Evolutionary conservation across 2,888 invertebrate species (phyloP).

Genomic region (Deroplatys truncata): DNA sequence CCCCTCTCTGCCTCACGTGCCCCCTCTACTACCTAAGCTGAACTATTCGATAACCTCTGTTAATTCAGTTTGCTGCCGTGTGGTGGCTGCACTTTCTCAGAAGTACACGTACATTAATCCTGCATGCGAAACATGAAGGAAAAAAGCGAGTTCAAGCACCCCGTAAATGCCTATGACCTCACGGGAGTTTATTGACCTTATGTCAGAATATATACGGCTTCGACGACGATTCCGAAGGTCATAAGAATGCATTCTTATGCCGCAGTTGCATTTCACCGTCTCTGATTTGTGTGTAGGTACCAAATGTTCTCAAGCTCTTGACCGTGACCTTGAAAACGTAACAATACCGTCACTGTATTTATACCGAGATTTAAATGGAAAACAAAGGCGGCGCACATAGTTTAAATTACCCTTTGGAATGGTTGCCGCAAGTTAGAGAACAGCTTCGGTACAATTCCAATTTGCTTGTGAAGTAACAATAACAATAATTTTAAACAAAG

Average conservation of each 20-base stretch:
- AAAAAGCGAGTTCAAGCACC: slow-evolving; percentile 22
- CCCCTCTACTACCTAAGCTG: background rate
- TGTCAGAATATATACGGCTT: background rate
- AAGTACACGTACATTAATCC: background rate
- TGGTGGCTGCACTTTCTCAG: background rate
- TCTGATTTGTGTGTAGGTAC: background rate
- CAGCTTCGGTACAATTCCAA: too few relatives aligned
- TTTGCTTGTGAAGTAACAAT: too few relatives aligned
- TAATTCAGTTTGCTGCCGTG: slow-evolving; percentile 23
- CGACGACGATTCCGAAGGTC: background rate
- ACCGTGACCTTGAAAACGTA: background rate
- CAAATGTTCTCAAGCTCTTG: background rate
- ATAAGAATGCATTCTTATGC: background rate
- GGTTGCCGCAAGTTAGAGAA: too few relatives aligned
- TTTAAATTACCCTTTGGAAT: too few relatives aligned
- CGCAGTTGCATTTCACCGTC: background rate
- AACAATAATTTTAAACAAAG: too few relatives aligned
- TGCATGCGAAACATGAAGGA: background rate
- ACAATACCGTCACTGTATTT: background rate
- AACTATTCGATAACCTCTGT: slow-evolving; percentile 24
- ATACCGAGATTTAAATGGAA: background rate
- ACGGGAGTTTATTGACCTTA: slow-evolving; percentile 18
- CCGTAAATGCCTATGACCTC: slow-evolving; percentile 23
- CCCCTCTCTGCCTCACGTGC: background rate
- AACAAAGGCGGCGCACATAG: too few relatives aligned